Conservation (phyloP, 2,888 invertebrate species). For the Hyalella azteca region DNA sequence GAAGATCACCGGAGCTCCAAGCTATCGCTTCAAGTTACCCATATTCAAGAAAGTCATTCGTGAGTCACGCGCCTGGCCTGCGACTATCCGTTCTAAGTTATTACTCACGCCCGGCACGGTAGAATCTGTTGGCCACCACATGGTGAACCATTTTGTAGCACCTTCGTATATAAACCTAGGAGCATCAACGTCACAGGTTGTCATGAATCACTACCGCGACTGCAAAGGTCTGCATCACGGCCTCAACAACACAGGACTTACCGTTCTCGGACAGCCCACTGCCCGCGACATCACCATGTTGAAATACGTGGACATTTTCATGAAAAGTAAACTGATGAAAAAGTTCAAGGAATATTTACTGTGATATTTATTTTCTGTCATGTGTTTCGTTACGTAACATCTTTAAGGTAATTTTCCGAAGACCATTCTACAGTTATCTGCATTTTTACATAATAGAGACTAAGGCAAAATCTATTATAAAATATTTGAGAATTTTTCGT, state of each 20-base stretch:
- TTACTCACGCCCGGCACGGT: constrained; percentile 59
- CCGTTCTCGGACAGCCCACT: constrained; percentile 35
- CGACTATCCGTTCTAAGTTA: constrained; percentile 60
- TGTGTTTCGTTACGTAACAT: too few species aligned
- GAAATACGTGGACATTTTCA: constrained; percentile 35
- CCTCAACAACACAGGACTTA: constrained; percentile 24
- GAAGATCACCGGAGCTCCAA: not conserved
- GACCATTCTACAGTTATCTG: too few species aligned
- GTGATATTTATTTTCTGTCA: too few species aligned
- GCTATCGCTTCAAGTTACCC: constrained; percentile 24
- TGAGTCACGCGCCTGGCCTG: constrained; percentile 58
- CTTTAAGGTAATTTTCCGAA: too few species aligned
- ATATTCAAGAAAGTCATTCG: constrained; percentile 54
- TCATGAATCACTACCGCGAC: constrained; percentile 60
- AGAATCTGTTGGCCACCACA: constrained; percentile 60
- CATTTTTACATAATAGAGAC: too few species aligned
- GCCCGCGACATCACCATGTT: constrained; percentile 42
- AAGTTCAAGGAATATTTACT: not conserved
- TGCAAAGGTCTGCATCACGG: constrained; percentile 53
- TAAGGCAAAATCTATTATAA: too few species aligned
- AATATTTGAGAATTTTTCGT: too few species aligned
- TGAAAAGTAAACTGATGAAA: constrained; percentile 37
- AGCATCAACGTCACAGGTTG: constrained; percentile 53
- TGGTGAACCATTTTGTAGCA: constrained; percentile 58
- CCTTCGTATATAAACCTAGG: constrained; percentile 49